Evolutionary conservation across 2,113 vertebrate genomes (phyloP), one percentile per base, ranked within the genome.

Genomic region (Cephalophus harveyi): DNA sequence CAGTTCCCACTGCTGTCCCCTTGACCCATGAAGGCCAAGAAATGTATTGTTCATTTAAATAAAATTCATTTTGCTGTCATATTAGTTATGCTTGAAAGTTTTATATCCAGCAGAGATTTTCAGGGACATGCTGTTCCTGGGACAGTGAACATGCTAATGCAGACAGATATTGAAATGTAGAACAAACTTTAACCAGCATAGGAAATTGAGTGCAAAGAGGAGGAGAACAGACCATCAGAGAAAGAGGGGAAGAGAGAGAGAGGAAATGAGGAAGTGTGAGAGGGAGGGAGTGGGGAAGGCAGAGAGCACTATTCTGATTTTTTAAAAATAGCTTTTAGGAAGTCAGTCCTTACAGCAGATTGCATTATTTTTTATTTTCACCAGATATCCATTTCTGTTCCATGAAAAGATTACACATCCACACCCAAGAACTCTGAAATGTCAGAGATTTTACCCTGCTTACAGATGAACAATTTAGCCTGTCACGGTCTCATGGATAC

Each of bases 41-140:
- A 98, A 97, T 97, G 55, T 97, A 95, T 79, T 97, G 78, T 97
- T 98, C 55, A 97, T 98, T 98, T 98, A 97, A 98, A 97, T 98
- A 76, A 97, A 96, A 98, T 96, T 98, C 27, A 97, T 98, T 98
- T 98, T 90, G 15, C 95, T 92, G 93, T 98, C 90, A 52, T 98
- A 97, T 98, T 98, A 98, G 87, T 98, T 98, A 96, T 83, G 94
- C 91, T 92, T 96, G 92, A 81, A 97, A 88, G 94, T 98, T 98
- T 98, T 97, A 94, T 98, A 97, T 98, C 85, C 67, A 97, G 62
- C 79, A 67, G 86, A 98, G 88, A 95, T 94, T 95, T 92, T 92
- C 96, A 95, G 95, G 97, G 95, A 96, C 97, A 97, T 62, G 57
- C 91, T 97, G 33, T 98, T 98, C 83, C 91, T 97, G 94, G 86